Base-by-base conservation (phyloP, 2,797 vertebrate species). In the Chaetodon trifasciatus region DNA sequence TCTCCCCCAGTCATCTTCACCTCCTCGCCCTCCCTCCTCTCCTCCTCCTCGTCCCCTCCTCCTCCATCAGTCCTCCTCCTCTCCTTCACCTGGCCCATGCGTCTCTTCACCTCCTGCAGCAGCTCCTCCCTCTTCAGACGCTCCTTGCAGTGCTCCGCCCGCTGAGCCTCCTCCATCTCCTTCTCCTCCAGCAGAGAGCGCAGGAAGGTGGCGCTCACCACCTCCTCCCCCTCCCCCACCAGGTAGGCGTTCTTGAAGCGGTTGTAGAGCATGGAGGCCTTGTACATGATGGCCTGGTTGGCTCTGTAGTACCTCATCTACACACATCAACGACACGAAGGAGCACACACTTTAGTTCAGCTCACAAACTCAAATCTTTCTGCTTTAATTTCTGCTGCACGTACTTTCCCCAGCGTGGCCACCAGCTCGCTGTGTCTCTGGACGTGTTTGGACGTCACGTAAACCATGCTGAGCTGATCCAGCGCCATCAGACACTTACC, bases 191-290 rank as follows among this genome's bases (percentile, higher is more conserved):
- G 96, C 77, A 99, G 95, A 1, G 97, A 96, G 78, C 96, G 96
- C 86, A 98, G 96, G 84, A 97, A 95, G 74, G 96, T 91, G 73
- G 96, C 95, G 12, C 97, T 97, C 90, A 98, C 96, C 88, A 97
- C 94, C 88, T 97, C 97, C 90, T 98, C 96, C 8, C 96, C 96
- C 91, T 97, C 97, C 44, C 97, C 97, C 78, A 97, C 94, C 68
- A 99, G 96, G 94, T 96, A 99, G 93, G 97, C 95, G 78, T 97
- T 97, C 79, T 99, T 99, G 92, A 99, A 98, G 89, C 98, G 97
- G 93, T 97, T 97, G 88, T 99, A 99, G 0, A 99, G 84, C 98
- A 99, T 99, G n/a, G 97, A 97, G 46, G 98, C 96, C 78, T 99
- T 99, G 85, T 98, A 96, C 98, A 98, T 99, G 87, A 99, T 94